These are phyloP conservation scores for Thecocarcelia acutangulata DNA, from an alignment of 2,888 invertebrate genomes.

Conservation along the genomic window DNA sequence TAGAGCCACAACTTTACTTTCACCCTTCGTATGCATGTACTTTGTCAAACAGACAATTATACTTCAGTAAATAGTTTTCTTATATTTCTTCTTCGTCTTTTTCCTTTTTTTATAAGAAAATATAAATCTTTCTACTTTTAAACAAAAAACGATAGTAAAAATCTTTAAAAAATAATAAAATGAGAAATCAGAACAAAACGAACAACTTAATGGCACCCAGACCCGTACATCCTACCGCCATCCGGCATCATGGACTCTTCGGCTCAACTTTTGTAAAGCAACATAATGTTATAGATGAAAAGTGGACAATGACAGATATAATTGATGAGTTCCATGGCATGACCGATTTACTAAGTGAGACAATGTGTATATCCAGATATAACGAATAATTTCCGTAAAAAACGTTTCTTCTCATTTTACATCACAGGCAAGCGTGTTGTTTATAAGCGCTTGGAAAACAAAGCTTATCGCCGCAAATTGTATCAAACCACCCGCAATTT, in stretches of 20 bases:
- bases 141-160: too few species aligned
- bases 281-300: constrained; percentile 78
- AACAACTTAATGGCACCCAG: constrained; percentile 72
- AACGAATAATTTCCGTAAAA: background rate
- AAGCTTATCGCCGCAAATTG: constrained; percentile 73
- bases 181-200: constrained; percentile 31
- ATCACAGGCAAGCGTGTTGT: constrained; percentile 74
- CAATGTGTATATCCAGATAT: background rate
- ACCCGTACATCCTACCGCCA: constrained; percentile 76
- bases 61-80: too few species aligned
- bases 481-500: constrained; percentile 69
- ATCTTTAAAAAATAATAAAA: background rate
- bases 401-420: background rate
- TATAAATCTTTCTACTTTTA: too few species aligned
- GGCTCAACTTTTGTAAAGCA: constrained; percentile 77
- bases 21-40: too few species aligned
- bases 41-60: too few species aligned
- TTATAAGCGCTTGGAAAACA: constrained; percentile 75
- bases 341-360: constrained; percentile 77
- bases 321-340: constrained; percentile 78
- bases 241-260: constrained; percentile 78
- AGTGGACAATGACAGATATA: constrained; percentile 77
- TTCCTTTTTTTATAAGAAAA: too few species aligned
- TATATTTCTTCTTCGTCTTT: background rate
- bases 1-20: too few species aligned